Evolutionary conservation across 2,113 vertebrate genomes (phyloP).

Genomic region (Microcebus tavaratra): DNA sequence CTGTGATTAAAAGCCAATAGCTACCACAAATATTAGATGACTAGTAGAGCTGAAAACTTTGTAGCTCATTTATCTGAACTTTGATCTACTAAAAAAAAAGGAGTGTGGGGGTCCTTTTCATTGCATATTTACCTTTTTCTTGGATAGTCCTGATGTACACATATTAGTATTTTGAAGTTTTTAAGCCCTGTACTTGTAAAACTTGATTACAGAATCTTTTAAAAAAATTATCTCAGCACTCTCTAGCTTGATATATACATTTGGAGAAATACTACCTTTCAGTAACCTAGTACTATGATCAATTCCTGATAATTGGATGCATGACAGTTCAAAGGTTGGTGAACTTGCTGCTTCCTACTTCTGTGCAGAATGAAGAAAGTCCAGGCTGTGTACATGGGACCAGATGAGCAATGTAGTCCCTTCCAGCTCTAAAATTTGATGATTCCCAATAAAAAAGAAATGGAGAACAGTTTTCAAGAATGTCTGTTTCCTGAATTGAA

Average conservation of each 20-base stretch:
- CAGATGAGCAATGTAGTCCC: neutral
- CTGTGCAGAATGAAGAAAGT: neutral
- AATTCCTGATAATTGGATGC: neutral
- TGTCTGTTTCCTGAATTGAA: neutral
- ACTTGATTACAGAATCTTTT: slow-evolving; percentile 5
- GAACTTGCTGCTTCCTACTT: neutral
- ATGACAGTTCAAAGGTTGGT: neutral
- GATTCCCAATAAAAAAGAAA: neutral
- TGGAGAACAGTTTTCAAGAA: neutral
- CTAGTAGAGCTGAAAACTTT: neutral
- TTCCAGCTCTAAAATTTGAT: neutral
- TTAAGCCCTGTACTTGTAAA: neutral
- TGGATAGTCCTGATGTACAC: neutral
- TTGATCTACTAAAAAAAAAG: neutral
- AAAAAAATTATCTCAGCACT: neutral
- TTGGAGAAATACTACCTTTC: neutral
- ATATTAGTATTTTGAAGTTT: neutral
- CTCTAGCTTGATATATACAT: neutral
- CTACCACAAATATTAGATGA: neutral
- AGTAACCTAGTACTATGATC: neutral
- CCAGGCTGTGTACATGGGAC: neutral
- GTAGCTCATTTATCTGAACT: neutral
- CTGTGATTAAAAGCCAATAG: neutral
- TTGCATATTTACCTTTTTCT: neutral
- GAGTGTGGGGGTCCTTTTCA: neutral